Conservation (phyloP, 2,113 vertebrate species). For the Onychorhynchus coronatus region DNA sequence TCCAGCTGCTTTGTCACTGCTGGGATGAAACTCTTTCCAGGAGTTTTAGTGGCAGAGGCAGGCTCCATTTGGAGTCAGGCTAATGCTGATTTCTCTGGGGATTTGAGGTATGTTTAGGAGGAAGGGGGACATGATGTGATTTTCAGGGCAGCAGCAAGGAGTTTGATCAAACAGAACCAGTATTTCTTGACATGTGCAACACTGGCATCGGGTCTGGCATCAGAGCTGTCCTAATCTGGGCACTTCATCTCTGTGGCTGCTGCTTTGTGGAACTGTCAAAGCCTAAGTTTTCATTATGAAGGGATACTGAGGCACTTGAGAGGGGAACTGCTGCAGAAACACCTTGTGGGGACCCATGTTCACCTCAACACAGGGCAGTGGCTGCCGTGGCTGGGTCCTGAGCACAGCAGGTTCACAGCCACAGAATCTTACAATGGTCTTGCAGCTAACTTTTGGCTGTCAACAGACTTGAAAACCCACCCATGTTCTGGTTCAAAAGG, state of each 20-base stretch:
- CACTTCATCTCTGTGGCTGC: background rate
- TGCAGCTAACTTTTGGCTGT: background rate
- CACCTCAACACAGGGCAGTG: background rate
- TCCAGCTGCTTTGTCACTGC: background rate
- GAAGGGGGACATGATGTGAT: background rate
- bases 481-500: background rate
- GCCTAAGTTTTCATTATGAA: background rate
- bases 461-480: background rate
- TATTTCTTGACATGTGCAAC: rapidly evolving
- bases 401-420: background rate
- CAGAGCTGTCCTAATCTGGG: background rate
- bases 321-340: background rate
- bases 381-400: background rate
- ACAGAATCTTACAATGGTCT: background rate
- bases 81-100: background rate
- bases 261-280: background rate
- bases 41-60: background rate
- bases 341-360: background rate
- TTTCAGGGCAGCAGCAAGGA: background rate
- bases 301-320: background rate
- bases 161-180: background rate
- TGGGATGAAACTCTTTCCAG: background rate
- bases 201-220: background rate
- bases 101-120: background rate
- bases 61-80: background rate